phyloP scores from a whole-genome alignment of 2,797 vertebrate species.

The Babyrousa celebensis region DNA sequence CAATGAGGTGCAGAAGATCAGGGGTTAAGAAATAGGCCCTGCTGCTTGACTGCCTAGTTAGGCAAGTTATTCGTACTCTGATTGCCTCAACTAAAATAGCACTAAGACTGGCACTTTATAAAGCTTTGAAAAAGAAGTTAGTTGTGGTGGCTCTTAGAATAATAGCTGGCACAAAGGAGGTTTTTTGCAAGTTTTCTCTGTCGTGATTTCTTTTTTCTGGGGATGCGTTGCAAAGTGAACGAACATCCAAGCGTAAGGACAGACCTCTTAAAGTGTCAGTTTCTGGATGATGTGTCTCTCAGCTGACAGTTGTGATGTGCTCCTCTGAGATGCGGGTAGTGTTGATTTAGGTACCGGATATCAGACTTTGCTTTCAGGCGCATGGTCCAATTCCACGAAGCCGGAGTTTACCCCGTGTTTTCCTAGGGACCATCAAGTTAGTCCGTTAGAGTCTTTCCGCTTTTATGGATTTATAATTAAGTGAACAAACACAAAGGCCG shows the following conservation, averaged over 20 bases:
- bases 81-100: neutral
- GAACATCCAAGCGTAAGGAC: neutral
- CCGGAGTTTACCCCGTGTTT: neutral
- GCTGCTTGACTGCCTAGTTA: neutral
- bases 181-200: neutral
- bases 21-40: neutral
- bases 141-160: constrained; percentile 28
- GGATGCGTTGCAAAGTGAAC: neutral
- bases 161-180: neutral
- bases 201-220: neutral
- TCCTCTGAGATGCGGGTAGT: neutral
- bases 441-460: constrained; percentile 25
- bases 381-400: neutral
- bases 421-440: neutral
- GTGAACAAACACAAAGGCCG: neutral
- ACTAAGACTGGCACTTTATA: neutral
- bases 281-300: neutral
- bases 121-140: constrained; percentile 40
- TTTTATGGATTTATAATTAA: neutral
- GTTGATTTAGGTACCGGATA: neutral
- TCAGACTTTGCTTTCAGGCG: neutral
- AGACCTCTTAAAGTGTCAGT: neutral
- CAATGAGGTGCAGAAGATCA: neutral
- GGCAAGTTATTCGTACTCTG: neutral
- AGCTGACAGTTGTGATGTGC: too few species aligned